Base-by-base conservation (phyloP, 2,113 vertebrate species). In the Triplophysa dalaica region DNA sequence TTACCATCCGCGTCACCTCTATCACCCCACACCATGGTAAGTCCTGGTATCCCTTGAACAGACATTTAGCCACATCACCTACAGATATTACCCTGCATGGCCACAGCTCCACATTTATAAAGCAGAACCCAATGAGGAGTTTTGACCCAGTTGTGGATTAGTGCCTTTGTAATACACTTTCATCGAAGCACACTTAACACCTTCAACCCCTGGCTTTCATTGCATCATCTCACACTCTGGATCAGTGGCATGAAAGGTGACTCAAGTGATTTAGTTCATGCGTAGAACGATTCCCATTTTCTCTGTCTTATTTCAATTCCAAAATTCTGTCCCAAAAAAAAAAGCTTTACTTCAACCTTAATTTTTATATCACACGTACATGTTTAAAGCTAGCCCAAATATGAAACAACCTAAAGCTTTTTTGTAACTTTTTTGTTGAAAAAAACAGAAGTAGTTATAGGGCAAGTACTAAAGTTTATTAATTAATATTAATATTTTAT, bases 91-190 rank as follows among this genome's bases (percentile, higher is more conserved):
- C 62, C 21, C 21, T 1, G 24, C 24, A 24, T 24, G 48, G 43
- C 74, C 12, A 12, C 43, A 11, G 21, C 38, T 50, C 33, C 54
- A 58, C 67, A 17, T 73, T 80, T 41, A 70, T 62, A 72, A 70
- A 8, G 50, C 33, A 81, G 41, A 70, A 50, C 24, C 33, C 45
- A 56, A 80, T 48, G 69, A 69, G 77, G 81, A 54, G 76, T 78
- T 83, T 78, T 81, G 78, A 85, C 81, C 78, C 58, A 45, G 73
- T 43, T 17, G 41, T 66, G 79, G 78, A 83, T 83, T 81, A 76
- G 14, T 21, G 65, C 61, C 33, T 76, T 78, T 77, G 60, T 70
- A 75, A 77, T 80, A 80, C 43, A 64, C 67, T 80, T 69, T 73
- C 56, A 74, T 65, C 43, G 75, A 78, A 76, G 60, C 12, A 8